These are phyloP conservation scores for Enteromius anoplus DNA, from an alignment of 2,797 vertebrate species.

Conservation along the genomic window DNA sequence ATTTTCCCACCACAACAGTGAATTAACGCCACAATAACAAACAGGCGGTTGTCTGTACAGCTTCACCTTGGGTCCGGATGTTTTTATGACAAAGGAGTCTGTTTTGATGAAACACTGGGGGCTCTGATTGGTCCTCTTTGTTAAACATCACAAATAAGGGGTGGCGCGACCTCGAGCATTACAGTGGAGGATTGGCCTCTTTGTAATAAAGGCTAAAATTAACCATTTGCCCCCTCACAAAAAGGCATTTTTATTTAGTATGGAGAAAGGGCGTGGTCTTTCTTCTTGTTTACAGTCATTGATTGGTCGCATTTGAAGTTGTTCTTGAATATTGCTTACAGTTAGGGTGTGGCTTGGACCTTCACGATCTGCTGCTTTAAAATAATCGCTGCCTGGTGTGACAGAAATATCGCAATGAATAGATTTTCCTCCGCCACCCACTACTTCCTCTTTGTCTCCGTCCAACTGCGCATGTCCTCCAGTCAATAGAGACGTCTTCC, in stretches of 20 bases:
- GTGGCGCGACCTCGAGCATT: conserved; percentile 14
- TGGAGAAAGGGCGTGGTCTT: conserved; percentile 35
- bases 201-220: conserved; percentile 41
- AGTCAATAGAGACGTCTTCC: not conserved
- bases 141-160: conserved; percentile 46
- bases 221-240: conserved; percentile 22
- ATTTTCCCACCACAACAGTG: not conserved
- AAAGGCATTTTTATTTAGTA: conserved; percentile 16
- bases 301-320: conserved; percentile 46
- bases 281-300: conserved; percentile 39
- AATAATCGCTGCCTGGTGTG: conserved; percentile 9
- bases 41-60: conserved; percentile 40
- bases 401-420: conserved; percentile 31
- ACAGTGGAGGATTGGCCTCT: conserved; percentile 18
- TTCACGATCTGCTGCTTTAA: not conserved
- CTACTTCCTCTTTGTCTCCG: conserved; percentile 10
- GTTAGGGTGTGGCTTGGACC: conserved; percentile 45
- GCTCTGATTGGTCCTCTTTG: conserved; percentile 46
- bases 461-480: conserved; percentile 20
- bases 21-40: not conserved
- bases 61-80: conserved; percentile 45
- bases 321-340: conserved; percentile 11
- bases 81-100: conserved; percentile 52
- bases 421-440: conserved; percentile 19
- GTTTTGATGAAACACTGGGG: conserved; percentile 45